Base-by-base conservation (phyloP, 2,797 vertebrate genomes). In the Tarsius wallacei region DNA sequence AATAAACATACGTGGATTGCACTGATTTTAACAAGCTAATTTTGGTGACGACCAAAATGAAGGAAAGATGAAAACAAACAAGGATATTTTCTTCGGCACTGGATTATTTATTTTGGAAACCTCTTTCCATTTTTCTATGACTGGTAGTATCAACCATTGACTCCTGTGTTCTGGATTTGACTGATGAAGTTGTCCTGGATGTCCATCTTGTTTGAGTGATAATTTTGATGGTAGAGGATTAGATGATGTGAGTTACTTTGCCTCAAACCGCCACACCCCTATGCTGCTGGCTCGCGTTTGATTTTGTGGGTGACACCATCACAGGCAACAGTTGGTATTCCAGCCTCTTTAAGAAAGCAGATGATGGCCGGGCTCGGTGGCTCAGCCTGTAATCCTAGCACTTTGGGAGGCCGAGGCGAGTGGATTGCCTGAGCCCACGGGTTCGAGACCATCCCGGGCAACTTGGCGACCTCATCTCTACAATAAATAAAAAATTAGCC, bases 21-120 rank as follows among this genome's bases (percentile, higher is more conserved):
- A 53, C 26, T 85, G 19, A 51, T 73, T 49, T 59, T 93, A 88
- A 47, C 22, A 61, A 74, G 51, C 26, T 90, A 53, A 63, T 87
- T 92, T 97, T 87, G 66, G 10, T 85, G 33, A 59, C 57, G 26
- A 66, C 21, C 28, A 85, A 78, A 59, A 64, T 59, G 71, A 53
- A 94, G 15, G 21, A 36, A 85, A 97, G n/a, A 73, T 51, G 26
- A 61, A 97, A 87, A 74, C 24, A 33, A 51, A 17, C 8, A 26
- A 24, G n/a, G 24, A 33, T 22, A 47, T 87, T 82, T 82, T 66
- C 28, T n/a, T 80, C 71, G 86, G 15, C 7, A n/a, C 66, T 49
- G 53, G 7, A 49, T 63, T 63, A 31, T 87, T 76, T 94, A 36
- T 66, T 91, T 91, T 71, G 36, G 74, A 91, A 93, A 33, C 2